A percentile compares a stretch with the other conserved stretches of the same genome.
Evolutionary conservation across 1,140 invertebrate genomes (phyloP).

Genomic region (Meloidogyne exigua): DNA sequence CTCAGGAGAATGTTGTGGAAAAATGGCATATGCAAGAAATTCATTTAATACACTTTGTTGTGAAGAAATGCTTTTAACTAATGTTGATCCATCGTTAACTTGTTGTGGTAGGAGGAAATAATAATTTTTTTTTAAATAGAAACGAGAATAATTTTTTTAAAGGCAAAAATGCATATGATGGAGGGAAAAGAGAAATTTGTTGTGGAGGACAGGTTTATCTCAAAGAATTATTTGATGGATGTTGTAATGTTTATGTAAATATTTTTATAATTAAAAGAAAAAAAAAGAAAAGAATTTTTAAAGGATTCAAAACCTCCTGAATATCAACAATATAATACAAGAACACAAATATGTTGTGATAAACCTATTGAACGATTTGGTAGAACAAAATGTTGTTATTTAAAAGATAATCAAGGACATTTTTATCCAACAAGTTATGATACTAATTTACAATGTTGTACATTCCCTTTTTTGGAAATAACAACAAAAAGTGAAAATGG

Average conservation of each 20-base stretch:
- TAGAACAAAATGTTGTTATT: slow-evolving; percentile 48
- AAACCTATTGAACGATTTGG: slow-evolving; percentile 42
- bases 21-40: slow-evolving; percentile 47
- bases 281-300: not conserved
- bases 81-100: slow-evolving; percentile 34
- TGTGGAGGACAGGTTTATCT: slow-evolving; percentile 46
- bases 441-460: slow-evolving; percentile 41
- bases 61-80: slow-evolving; percentile 43
- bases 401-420: slow-evolving; percentile 28
- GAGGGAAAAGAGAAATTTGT: slow-evolving; percentile 45
- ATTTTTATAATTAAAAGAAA: not conserved
- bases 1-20: slow-evolving; percentile 52
- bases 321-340: slow-evolving; percentile 44
- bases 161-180: slow-evolving; percentile 40
- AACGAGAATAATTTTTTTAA: too few species aligned
- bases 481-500: slow-evolving; percentile 37
- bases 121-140: not conserved
- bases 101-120: slow-evolving; percentile 9
- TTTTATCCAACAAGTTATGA: slow-evolving; percentile 52
- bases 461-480: slow-evolving; percentile 43
- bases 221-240: slow-evolving; percentile 52
- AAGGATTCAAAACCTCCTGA: slow-evolving; percentile 19
- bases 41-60: slow-evolving; percentile 50
- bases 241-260: slow-evolving; percentile 35
- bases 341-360: slow-evolving; percentile 49